Evolutionary conservation across 2,797 vertebrate species (phyloP).

Genomic region (Pangasius mekongensis): DNA sequence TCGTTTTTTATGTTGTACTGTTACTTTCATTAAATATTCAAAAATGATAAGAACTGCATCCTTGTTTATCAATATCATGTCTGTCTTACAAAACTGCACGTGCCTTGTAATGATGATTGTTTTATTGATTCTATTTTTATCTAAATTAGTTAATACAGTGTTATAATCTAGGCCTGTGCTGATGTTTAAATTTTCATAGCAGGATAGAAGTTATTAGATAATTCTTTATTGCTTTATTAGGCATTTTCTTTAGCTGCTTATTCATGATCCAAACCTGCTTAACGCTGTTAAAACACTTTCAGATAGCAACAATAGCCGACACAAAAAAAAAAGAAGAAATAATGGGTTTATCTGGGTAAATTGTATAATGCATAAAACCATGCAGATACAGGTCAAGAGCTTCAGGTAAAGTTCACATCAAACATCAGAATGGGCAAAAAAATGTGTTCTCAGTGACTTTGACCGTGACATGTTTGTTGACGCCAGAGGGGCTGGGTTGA

Average conservation of each 20-base stretch:
- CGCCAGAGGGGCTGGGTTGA: neutral
- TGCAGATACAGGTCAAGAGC: neutral
- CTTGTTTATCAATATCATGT: slow-evolving; percentile 33
- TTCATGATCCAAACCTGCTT: neutral
- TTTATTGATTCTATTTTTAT: neutral
- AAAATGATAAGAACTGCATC: slow-evolving; percentile 56
- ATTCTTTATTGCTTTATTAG: neutral
- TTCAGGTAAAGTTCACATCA: neutral
- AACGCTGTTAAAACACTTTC: neutral
- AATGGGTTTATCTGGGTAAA: neutral
- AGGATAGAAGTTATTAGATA: neutral
- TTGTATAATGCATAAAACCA: neutral
- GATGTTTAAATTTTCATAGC: neutral
- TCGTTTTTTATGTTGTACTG: slow-evolving; percentile 59
- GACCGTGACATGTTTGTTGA: neutral
- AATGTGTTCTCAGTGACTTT: neutral
- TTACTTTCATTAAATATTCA: slow-evolving; percentile 54
- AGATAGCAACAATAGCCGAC: neutral
- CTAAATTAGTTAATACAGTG: neutral
- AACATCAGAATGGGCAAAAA: neutral
- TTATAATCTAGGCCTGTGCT: neutral
- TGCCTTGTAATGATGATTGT: neutral
- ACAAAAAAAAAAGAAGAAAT: neutral
- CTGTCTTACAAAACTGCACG: neutral
- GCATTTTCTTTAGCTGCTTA: neutral